phyloP scores from a whole-genome alignment of 2,113 vertebrate genomes.

The Labrus mixtus region DNA sequence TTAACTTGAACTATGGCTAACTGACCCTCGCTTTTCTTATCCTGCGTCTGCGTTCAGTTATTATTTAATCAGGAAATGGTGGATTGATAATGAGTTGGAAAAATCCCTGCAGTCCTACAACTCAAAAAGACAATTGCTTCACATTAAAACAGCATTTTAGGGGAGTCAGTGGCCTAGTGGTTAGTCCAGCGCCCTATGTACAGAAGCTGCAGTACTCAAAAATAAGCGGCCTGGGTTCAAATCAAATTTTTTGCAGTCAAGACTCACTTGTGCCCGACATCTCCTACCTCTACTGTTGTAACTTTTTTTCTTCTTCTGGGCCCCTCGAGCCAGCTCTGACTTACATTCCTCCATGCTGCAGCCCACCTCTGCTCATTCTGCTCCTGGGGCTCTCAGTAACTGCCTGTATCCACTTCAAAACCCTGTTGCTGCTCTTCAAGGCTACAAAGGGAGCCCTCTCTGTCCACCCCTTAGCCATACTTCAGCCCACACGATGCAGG shows the following conservation, averaged over 20 bases:
- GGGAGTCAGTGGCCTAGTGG: no score
- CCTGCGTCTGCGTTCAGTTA: no score
- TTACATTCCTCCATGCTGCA: slow-evolving; percentile 65
- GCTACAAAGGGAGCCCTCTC: slow-evolving; percentile 65
- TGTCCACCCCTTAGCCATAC: slow-evolving; percentile 59
- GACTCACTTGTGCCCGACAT: slow-evolving; percentile 2
- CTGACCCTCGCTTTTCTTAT: neutral
- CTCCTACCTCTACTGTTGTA: neutral
- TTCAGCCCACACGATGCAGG: slow-evolving; percentile 42
- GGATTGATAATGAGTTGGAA: no score
- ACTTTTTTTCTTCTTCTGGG: slow-evolving; percentile 47
- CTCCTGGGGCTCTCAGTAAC: slow-evolving; percentile 63
- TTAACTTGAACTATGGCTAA: neutral
- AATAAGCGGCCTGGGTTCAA: no score
- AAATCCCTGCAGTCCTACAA: no score
- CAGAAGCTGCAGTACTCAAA: no score
- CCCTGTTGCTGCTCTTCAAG: slow-evolving; percentile 64
- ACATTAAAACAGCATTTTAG: no score
- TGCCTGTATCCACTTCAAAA: slow-evolving; percentile 78
- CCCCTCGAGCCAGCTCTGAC: slow-evolving; percentile 59
- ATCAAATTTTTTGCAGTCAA: slow-evolving; percentile 5
- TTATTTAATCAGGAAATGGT: no score
- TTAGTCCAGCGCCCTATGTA: no score
- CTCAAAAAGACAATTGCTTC: no score
- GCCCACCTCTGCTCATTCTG: slow-evolving; percentile 60